These are phyloP conservation scores for Varanus komodoensis DNA, from an alignment of 2,113 vertebrate species.

Conservation along the genomic window DNA sequence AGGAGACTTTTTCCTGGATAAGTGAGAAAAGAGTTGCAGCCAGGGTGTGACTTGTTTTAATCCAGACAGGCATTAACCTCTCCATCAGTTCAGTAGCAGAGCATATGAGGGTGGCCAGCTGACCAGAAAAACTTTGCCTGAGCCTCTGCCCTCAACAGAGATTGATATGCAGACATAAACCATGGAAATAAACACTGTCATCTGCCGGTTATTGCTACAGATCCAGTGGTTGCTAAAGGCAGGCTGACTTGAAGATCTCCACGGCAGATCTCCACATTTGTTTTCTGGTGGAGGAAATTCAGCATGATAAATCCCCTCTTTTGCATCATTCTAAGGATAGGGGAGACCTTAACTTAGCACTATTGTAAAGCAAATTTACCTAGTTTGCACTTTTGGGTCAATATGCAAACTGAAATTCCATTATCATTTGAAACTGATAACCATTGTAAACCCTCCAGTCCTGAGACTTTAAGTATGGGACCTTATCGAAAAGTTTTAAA, in stretches of 20 bases:
- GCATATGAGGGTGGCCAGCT: no score
- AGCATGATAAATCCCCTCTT: background rate
- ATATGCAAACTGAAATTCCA: no score
- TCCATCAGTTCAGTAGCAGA: background rate
- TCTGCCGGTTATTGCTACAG: background rate
- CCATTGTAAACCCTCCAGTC: no score
- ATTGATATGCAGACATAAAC: background rate
- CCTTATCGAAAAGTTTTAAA: no score
- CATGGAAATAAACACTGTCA: background rate
- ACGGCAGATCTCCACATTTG: background rate
- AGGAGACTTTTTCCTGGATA: background rate
- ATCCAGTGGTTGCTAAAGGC: background rate
- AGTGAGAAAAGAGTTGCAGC: background rate
- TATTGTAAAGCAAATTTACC: no score
- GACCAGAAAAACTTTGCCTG: no score
- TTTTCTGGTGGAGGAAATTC: background rate
- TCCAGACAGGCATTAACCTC: background rate
- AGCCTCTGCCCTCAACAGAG: background rate
- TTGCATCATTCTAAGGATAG: background rate
- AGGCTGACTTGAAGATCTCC: background rate
- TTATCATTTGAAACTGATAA: no score
- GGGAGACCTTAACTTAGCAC: no score
- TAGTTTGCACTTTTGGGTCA: no score
- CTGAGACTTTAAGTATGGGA: no score
- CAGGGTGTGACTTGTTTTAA: background rate